Evolutionary conservation across 2,888 invertebrate species (phyloP).

Genomic region (Apodemia duryi): DNA sequence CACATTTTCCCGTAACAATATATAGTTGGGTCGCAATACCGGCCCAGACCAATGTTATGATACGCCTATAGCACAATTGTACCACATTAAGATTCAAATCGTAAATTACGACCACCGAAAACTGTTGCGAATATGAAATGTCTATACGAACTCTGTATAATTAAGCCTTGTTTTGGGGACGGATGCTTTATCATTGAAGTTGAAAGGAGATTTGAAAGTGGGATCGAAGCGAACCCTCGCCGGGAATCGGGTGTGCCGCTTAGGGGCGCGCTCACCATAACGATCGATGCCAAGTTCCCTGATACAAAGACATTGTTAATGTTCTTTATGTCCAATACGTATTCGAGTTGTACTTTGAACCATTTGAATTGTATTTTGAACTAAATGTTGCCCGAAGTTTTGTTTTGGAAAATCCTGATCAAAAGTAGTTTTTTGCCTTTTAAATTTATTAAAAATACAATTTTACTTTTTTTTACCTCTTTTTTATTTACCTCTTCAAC

Average conservation of each 20-base stretch:
- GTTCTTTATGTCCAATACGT: conserved; percentile 4
- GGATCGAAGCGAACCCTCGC: conserved; percentile 16
- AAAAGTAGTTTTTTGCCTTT: neutral
- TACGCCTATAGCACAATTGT: conserved; percentile 36
- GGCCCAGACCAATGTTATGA: too few species aligned
- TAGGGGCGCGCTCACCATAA: conserved; percentile 70
- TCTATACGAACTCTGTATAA: conserved; percentile 16
- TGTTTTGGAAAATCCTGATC: neutral
- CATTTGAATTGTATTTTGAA: neutral
- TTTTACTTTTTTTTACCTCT: too few species aligned
- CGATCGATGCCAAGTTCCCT: conserved; percentile 58
- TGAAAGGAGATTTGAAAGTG: conserved; percentile 45
- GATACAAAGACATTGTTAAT: neutral
- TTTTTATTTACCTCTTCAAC: too few species aligned
- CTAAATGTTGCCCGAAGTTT: neutral
- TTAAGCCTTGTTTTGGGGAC: conserved; percentile 34
- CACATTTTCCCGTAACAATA: too few species aligned
- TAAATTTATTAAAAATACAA: too few species aligned
- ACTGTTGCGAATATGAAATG: conserved; percentile 15
- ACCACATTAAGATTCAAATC: neutral
- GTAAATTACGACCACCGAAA: neutral
- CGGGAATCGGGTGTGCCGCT: conserved; percentile 46
- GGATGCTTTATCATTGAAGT: conserved; percentile 47
- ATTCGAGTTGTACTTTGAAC: neutral
- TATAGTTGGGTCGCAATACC: too few species aligned